Conservation (phyloP, 23 tunicate species). For the Clavelina lepadiformis region DNA sequence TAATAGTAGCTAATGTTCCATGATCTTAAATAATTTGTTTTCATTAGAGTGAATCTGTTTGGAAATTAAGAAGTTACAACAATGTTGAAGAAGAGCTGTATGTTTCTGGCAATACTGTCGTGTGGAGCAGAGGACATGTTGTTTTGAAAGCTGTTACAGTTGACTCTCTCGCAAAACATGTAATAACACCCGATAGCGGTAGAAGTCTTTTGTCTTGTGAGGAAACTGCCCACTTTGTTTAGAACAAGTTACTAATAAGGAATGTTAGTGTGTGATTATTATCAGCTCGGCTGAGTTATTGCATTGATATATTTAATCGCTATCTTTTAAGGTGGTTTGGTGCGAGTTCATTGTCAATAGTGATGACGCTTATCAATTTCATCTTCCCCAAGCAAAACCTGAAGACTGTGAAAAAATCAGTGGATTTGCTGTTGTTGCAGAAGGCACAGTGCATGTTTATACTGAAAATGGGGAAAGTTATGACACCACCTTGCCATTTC, state of each 20-base stretch:
- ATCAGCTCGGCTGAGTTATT: not conserved
- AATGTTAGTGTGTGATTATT: not conserved
- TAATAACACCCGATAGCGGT: constrained; percentile 15
- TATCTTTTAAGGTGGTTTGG: constrained; percentile 85
- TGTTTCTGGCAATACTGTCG: constrained; percentile 63
- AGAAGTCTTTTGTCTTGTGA: too few relatives aligned
- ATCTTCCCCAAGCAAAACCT: constrained; percentile 26
- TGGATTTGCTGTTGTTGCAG: constrained; percentile 66
- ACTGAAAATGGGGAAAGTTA: constrained; percentile 72
- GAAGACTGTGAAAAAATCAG: constrained; percentile 13
- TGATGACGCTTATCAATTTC: constrained; percentile 72
- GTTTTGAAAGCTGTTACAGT: constrained; percentile 73
- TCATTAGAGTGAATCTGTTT: constrained; percentile 40
- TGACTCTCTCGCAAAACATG: constrained; percentile 70
- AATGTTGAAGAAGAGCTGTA: constrained; percentile 70
- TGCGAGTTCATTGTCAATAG: constrained; percentile 47
- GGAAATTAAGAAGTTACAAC: constrained; percentile 48
- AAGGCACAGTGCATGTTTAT: constrained; percentile 61
- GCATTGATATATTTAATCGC: too few relatives aligned
- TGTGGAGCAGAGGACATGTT: constrained; percentile 72
- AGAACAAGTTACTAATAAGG: too few relatives aligned
- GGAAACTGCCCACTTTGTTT: too few relatives aligned
- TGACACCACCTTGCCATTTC: constrained; percentile 77
- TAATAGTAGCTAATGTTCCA: not conserved
- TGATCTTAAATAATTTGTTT: not conserved